Evolutionary conservation across 2,113 vertebrate species (phyloP).

Genomic region (Sturnus vulgaris): DNA sequence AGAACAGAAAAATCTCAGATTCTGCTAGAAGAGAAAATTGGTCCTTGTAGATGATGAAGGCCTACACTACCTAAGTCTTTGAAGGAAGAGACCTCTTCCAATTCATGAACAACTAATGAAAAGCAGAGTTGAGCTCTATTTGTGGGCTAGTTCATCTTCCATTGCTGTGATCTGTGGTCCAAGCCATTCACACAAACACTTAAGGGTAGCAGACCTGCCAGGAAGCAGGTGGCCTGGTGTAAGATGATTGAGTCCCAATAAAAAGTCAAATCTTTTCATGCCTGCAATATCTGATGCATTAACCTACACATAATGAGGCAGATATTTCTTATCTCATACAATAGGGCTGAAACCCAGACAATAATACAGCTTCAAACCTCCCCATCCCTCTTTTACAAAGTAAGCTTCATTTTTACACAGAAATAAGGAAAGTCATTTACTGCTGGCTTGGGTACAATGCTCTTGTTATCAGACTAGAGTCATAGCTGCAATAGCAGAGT

Average conservation of each 20-base stretch:
- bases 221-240: background rate
- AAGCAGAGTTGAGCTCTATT: background rate
- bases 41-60: background rate
- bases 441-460: background rate
- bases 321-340: background rate
- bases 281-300: background rate
- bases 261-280: background rate
- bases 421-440: background rate
- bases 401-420: background rate
- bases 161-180: background rate
- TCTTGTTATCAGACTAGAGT: constrained; percentile 16
- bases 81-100: background rate
- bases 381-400: background rate
- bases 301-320: background rate
- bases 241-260: background rate
- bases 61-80: background rate
- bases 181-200: background rate
- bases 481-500: background rate
- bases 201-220: background rate
- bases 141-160: background rate
- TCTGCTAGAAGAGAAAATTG: background rate
- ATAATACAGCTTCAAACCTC: background rate
- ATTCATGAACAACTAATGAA: background rate
- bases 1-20: background rate
- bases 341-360: background rate